Percentiles rank a stretch among this genome's conserved stretches.
Evolutionary conservation across 2,888 invertebrate genomes (phyloP).

Genomic region (Leucophora obtusa): DNA sequence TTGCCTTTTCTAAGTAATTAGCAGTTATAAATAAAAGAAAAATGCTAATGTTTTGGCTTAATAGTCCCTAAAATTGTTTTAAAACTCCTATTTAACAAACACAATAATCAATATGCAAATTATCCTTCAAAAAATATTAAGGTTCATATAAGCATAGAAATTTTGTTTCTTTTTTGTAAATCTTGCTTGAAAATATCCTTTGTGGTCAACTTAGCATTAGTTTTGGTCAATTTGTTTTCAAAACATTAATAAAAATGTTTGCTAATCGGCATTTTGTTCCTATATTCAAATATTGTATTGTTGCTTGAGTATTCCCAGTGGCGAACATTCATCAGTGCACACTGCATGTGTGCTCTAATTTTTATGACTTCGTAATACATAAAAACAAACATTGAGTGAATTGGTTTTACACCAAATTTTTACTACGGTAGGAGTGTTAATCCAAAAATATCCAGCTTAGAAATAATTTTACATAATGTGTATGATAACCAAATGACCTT

Average conservation of each 20-base stretch:
- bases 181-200: constrained; percentile 69
- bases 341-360: constrained; percentile 72
- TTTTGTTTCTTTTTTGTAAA: constrained; percentile 47
- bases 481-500: constrained; percentile 37
- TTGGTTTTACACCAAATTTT: constrained; percentile 26
- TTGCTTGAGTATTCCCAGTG: constrained; percentile 36
- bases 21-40: not conserved
- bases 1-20: not conserved
- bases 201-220: constrained; percentile 42
- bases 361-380: constrained; percentile 58
- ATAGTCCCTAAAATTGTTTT: constrained; percentile 4
- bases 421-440: constrained; percentile 17
- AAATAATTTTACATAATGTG: constrained; percentile 13
- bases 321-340: constrained; percentile 36
- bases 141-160: constrained; percentile 68
- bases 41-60: constrained; percentile 5
- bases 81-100: not conserved
- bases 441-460: constrained; percentile 33
- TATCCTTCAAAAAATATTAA: not conserved
- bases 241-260: constrained; percentile 15
- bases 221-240: constrained; percentile 54
- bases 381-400: constrained; percentile 31
- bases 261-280: constrained; percentile 27
- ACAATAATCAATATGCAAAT: constrained; percentile 21
- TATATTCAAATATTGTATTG: constrained; percentile 20